Evolutionary conservation across 2,888 invertebrate genomes (phyloP).

Genomic region (Eudasyphora cyanicolor): DNA sequence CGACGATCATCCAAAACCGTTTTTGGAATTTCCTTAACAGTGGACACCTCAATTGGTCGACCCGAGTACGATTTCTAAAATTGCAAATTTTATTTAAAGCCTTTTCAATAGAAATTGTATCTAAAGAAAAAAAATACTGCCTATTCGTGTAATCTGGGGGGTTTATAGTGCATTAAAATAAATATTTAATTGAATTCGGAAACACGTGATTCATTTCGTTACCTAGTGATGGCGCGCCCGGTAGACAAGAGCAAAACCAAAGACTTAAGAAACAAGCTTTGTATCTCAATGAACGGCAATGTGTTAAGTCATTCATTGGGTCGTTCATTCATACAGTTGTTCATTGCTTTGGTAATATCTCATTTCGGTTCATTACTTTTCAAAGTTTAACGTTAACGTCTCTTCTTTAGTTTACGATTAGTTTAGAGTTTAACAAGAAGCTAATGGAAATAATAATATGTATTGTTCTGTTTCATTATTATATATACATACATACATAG

Average conservation of each 20-base stretch:
- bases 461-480: conserved; percentile 13
- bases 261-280: conserved; percentile 37
- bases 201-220: too few species aligned
- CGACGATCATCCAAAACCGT: too few species aligned
- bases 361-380: conserved; percentile 2
- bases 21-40: too few species aligned
- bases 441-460: conserved; percentile 34
- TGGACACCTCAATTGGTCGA: too few species aligned
- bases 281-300: neutral
- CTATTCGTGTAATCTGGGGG: too few species aligned
- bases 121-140: too few species aligned
- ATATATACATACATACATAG: neutral
- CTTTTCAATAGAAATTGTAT: too few species aligned
- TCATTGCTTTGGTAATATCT: neutral
- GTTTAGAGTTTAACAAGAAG: conserved; percentile 30
- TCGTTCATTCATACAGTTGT: neutral
- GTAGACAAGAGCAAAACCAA: conserved; percentile 25
- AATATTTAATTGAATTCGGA: too few species aligned
- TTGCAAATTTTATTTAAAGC: too few species aligned
- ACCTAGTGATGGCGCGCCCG: too few species aligned
- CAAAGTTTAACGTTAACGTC: neutral
- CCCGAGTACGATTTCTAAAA: too few species aligned
- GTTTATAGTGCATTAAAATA: too few species aligned
- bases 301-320: neutral
- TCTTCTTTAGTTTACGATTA: conserved; percentile 12